phyloP scores from a whole-genome alignment of 2,888 invertebrate genomes.

The Acleris holmiana region DNA sequence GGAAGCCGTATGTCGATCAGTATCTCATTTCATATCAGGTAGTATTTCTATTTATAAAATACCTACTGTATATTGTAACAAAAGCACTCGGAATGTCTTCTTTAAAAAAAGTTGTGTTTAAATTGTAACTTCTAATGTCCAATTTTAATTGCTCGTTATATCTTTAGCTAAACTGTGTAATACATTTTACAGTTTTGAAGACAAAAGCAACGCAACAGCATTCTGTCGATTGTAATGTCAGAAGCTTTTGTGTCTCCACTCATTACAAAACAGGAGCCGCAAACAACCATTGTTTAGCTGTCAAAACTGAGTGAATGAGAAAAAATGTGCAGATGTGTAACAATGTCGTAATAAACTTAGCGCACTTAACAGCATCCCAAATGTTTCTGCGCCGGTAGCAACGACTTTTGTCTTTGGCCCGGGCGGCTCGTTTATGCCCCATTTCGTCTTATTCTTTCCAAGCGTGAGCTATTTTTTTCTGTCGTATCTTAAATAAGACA shows the following conservation, averaged over 20 bases:
- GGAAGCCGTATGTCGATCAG: too few species aligned
- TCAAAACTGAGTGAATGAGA: conserved; percentile 71
- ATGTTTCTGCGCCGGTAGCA: conserved; percentile 74
- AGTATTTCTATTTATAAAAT: too few species aligned
- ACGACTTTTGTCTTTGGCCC: conserved; percentile 73
- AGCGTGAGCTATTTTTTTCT: conserved; percentile 72
- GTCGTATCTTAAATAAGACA: conserved; percentile 81
- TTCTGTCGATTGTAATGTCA: conserved; percentile 38
- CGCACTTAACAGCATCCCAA: conserved; percentile 72
- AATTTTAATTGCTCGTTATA: conserved; percentile 4
- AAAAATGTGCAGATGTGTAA: conserved; percentile 65
- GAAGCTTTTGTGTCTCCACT: conserved; percentile 47
- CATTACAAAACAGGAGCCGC: conserved; percentile 73
- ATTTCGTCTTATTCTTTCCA: conserved; percentile 75
- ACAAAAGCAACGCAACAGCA: conserved; percentile 12
- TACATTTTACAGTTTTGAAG: conserved; percentile 11
- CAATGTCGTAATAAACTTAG: conserved; percentile 77
- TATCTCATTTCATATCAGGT: too few species aligned
- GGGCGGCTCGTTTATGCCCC: conserved; percentile 69
- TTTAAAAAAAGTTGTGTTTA: too few species aligned
- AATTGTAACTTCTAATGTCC: too few species aligned
- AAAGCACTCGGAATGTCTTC: too few species aligned
- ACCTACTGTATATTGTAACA: too few species aligned
- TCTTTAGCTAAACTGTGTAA: conserved; percentile 9
- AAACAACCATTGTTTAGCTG: conserved; percentile 69